Evolutionary conservation across 2,888 invertebrate species (phyloP), one percentile per base, ranked within the genome.

Genomic region (Hydrotaea cyrtoneurina): DNA sequence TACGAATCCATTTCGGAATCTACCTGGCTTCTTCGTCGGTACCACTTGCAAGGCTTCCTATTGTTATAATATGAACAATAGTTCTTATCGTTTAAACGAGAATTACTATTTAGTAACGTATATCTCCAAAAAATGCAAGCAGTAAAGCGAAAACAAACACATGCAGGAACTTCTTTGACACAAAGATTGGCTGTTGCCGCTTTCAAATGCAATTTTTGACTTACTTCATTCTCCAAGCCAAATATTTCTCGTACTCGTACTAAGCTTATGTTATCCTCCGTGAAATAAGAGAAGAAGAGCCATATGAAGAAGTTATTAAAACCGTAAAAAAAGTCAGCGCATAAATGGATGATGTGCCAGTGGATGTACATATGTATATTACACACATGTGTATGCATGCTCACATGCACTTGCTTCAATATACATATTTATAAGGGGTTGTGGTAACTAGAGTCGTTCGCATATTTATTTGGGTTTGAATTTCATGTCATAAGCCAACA

Each of bases 401-500:
- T 31, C 31, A 31, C 7, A 31, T 31, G 31, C 31, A 31, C 31
- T 4, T 31, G n/a, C n/a, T n/a, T n/a, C n/a, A n/a, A n/a, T n/a
- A n/a, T n/a, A 39, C 39, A 39, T 39, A 39, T 57, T 21, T 46
- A 26, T 43, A n/a, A n/a, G n/a, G 31, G 31, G 31, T 4, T 31
- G 31, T 31, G 31, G 31, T 31, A 31, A 31, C 31, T 31, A 31
- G 7, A 31, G 31, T 31, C 2, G 31, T 31, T 31, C 31, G 31
- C 57, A 13, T 76, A 66, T 64, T 72, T 64, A 17, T 46, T 57
- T 78, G 57, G 81, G 85, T 76, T 85, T 79, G 81, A 82, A 85
- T 85, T 85, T 85, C 85, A 82, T 79, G 85, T 82, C 85, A 81
- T 69, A 69, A 81, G 81, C 79, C 73, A 85, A 77, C 81, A 85